Base-by-base conservation (phyloP, 1,140 invertebrate genomes). In the Trachelipus rathkii region DNA sequence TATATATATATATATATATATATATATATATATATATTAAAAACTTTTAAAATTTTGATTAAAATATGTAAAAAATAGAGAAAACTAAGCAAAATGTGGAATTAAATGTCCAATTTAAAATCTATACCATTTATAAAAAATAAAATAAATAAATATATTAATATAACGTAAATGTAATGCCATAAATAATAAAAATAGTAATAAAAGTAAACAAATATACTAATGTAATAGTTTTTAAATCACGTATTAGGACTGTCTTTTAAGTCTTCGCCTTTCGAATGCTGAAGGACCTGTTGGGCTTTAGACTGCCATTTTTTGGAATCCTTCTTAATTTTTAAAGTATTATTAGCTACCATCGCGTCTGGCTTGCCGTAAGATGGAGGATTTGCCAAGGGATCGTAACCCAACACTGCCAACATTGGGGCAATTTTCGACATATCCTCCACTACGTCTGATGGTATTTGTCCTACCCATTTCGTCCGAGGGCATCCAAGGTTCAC, bases 381-480 rank as follows among this genome's bases (percentile, higher is more conserved):
- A 72, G 95, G 95, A 88, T 97, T 97, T 81, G 91, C 92, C 83
- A 92, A 73, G 4, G 95, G 95, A 89, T 97, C 94, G 86, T 98
- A 98, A 72, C 96, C 95, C 69, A 98, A 88, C 71, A 82, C 89
- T 21, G 90, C 89, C 67, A 96, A 89, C 95, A 97, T 97, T 53
- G 95, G 95, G 74, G 95, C 95, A 80, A 97, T 90, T 78, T 91
- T 90, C 3, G 92, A 90, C 94, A 97, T 96, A 84, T 97, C 93
- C 78, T 88, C 87, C 45, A 95, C 89, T 33, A 97, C 95, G 85
- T 98, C 95, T 24, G 90, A 88, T 24, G 96, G 96, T 83, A 98
- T 92, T 81, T 92, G 88, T 50, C 93, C 95, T 50, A 97, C 96
- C 97, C 97, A 99, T 87, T 97, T 98, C 79, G 91, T 91, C n/a